phyloP scores from a whole-genome alignment of 2,797 vertebrate species.

The Darevskia mixta region DNA sequence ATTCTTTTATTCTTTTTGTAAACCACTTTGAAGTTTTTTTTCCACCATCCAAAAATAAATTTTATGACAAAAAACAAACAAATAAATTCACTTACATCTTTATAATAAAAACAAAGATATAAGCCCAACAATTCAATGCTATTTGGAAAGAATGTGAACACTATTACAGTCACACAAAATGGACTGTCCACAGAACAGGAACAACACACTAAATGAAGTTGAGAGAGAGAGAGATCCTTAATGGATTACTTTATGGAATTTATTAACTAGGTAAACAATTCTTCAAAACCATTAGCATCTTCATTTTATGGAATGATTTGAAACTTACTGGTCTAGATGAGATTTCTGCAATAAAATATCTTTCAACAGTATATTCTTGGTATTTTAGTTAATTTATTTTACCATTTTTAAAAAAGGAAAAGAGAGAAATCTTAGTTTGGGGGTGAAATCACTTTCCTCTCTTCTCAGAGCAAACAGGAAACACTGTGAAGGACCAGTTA shows the following conservation, averaged over 20 bases:
- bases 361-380: neutral
- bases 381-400: neutral
- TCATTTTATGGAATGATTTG: neutral
- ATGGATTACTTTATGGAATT: neutral
- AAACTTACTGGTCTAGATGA: neutral
- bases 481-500: neutral
- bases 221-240: neutral
- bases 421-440: no score
- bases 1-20: no score
- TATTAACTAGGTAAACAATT: conserved; percentile 2
- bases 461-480: neutral
- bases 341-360: neutral
- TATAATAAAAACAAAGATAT: neutral
- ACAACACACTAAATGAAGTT: no score
- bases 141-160: neutral
- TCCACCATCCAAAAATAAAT: no score
- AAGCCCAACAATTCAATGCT: neutral
- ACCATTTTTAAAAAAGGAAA: neutral
- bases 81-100: neutral
- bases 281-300: neutral
- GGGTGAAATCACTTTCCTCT: neutral
- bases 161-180: neutral
- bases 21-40: no score
- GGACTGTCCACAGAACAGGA: neutral
- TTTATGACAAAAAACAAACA: no score